Conservation (phyloP, 2,113 vertebrate genomes). For the Thamnaconus septentrionalis region DNA sequence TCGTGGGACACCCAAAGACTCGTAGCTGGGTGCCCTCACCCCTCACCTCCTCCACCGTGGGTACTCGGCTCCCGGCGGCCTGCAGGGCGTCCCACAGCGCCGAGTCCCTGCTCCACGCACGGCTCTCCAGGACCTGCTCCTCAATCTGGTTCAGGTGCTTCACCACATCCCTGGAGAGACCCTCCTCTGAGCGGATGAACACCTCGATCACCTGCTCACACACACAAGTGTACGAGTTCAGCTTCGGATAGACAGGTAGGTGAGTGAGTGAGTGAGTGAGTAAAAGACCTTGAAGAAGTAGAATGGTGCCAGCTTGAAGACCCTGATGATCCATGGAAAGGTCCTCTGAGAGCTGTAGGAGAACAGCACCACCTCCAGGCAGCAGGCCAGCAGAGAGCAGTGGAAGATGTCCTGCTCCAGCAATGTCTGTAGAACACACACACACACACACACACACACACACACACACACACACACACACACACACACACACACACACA, state of each 20-base stretch:
- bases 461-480: too few species aligned
- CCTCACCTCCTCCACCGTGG: constrained; percentile 94
- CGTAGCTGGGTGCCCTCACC: too few species aligned
- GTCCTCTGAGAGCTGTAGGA: constrained; percentile 93
- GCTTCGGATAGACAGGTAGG: background rate
- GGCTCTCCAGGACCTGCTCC: constrained; percentile 93
- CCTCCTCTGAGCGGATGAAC: constrained; percentile 94
- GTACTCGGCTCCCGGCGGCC: constrained; percentile 81
- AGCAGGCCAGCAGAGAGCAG: constrained; percentile 90
- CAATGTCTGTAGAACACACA: constrained; percentile 4
- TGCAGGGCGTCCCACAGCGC: constrained; percentile 86
- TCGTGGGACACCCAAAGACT: too few species aligned
- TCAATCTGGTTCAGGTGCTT: constrained; percentile 96
- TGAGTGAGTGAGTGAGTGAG: background rate
- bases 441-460: constrained; percentile 3
- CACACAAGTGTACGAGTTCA: background rate
- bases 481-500: too few species aligned
- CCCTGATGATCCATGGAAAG: constrained; percentile 93
- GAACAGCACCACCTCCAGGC: constrained; percentile 94
- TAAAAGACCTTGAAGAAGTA: constrained; percentile 92
- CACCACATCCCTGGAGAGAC: constrained; percentile 95
- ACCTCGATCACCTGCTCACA: constrained; percentile 90
- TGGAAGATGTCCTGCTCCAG: constrained; percentile 95
- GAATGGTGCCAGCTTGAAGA: constrained; percentile 86
- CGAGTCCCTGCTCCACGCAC: constrained; percentile 86